phyloP scores from a whole-genome alignment of 2,113 vertebrate genomes.

The Chaetodon auriga region DNA sequence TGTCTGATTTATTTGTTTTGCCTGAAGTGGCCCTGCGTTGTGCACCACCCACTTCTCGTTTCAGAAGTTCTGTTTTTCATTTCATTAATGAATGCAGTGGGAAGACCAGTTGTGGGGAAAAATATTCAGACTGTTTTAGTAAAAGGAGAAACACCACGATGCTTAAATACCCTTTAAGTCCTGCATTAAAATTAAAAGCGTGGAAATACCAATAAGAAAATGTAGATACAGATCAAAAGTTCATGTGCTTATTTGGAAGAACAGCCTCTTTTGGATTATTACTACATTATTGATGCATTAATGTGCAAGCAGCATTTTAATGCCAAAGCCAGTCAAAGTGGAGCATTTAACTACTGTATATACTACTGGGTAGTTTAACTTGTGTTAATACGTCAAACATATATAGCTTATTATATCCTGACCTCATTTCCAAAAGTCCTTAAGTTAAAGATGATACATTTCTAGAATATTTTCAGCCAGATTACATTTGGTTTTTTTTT shows the following conservation, averaged over 20 bases:
- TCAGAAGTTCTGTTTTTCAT: conserved; percentile 27
- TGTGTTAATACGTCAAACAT: not conserved
- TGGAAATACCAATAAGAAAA: not conserved
- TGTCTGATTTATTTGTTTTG: conserved; percentile 31
- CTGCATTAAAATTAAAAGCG: not conserved
- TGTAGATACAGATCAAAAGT: not conserved
- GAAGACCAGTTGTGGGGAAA: not conserved
- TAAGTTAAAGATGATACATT: no score
- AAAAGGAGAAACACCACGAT: not conserved
- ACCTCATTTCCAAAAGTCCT: no score
- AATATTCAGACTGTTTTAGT: not conserved
- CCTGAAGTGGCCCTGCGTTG: conserved; percentile 30
- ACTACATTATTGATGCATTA: conserved; percentile 11
- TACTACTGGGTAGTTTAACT: not conserved
- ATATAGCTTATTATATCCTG: not conserved
- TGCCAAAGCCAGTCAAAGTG: not conserved
- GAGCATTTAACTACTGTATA: conserved; percentile 1
- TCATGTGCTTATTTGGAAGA: not conserved
- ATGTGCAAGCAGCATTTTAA: conserved; percentile 18
- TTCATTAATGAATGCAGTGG: conserved; percentile 15
- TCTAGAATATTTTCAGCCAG: no score
- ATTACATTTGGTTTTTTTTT: no score
- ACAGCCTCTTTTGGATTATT: not conserved
- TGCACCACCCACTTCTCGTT: conserved; percentile 22
- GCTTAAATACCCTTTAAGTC: not conserved